Evolutionary conservation across 2,797 vertebrate species (phyloP).

Genomic region (Myotis pilosus): DNA sequence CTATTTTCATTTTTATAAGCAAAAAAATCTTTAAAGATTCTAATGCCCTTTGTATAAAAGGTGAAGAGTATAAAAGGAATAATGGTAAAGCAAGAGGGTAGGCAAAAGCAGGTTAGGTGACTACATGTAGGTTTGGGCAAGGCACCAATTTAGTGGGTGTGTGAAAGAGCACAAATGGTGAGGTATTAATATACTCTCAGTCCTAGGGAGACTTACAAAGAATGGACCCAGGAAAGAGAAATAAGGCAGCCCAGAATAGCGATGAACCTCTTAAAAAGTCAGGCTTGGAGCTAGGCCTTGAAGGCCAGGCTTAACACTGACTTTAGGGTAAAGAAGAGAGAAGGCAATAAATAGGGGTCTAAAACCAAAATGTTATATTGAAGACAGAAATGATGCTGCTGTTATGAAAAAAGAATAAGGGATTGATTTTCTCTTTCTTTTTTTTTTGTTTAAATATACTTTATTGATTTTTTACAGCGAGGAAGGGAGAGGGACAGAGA

Average conservation of each 20-base stretch:
- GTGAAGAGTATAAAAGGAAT: neutral
- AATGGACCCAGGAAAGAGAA: constrained; percentile 9
- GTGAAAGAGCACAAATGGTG: neutral
- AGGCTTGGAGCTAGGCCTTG: neutral
- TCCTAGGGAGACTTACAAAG: constrained; percentile 13
- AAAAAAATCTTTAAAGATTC: neutral
- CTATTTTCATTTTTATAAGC: neutral
- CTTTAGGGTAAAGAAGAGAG: neutral
- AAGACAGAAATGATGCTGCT: constrained; percentile 21
- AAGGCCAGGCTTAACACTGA: neutral
- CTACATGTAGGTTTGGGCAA: neutral
- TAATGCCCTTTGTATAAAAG: neutral
- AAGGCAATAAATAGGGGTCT: neutral
- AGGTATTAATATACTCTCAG: neutral
- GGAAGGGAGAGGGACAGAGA: too few relatives aligned
- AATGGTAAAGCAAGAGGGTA: neutral
- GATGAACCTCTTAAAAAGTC: neutral
- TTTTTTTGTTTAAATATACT: too few relatives aligned
- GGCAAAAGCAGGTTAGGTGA: neutral
- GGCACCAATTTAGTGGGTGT: neutral
- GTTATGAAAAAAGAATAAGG: neutral
- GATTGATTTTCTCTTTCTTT: neutral
- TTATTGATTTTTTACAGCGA: too few relatives aligned
- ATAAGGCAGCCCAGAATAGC: neutral
- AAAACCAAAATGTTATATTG: neutral